A percentile compares a stretch with the other conserved stretches of the same genome.
phyloP scores from a whole-genome alignment of 2,888 invertebrate genomes.

The Epiblema foenella region DNA sequence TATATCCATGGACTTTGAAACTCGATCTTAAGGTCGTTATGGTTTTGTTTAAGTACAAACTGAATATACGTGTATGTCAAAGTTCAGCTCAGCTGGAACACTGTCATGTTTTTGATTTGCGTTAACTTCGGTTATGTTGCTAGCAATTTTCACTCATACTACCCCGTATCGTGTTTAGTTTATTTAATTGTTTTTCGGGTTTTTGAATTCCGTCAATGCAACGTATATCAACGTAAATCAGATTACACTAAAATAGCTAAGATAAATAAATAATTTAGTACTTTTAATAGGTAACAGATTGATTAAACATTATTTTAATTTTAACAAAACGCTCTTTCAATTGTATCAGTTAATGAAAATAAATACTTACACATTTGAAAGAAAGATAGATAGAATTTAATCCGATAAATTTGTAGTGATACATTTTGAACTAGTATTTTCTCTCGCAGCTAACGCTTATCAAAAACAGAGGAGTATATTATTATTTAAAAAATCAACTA shows the following conservation, averaged over 20 bases:
- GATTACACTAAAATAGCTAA: neutral
- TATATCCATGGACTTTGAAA: neutral
- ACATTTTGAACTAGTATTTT: neutral
- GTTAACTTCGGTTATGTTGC: conserved; percentile 1
- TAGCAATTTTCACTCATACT: neutral
- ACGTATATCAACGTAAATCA: too few relatives aligned
- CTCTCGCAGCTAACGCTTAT: neutral
- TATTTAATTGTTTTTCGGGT: neutral
- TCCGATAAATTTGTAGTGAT: neutral
- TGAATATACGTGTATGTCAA: conserved; percentile 5
- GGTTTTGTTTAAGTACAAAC: conserved; percentile 26
- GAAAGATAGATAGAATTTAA: neutral
- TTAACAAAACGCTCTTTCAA: neutral
- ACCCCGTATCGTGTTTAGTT: neutral
- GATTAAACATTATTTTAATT: too few relatives aligned
- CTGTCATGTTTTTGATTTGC: neutral
- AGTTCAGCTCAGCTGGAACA: conserved; percentile 5
- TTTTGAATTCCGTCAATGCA: too few relatives aligned
- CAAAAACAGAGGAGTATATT: neutral
- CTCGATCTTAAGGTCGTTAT: neutral
- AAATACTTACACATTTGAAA: neutral
- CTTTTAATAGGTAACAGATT: too few relatives aligned
- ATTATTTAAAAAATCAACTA: conserved; percentile 25
- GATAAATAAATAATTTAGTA: neutral
- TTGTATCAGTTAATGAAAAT: neutral